A percentile compares a stretch with the other conserved stretches of the same genome.
Evolutionary conservation across 1,140 invertebrate genomes (phyloP).

Genomic region (Zaprionus lachaisei): DNA sequence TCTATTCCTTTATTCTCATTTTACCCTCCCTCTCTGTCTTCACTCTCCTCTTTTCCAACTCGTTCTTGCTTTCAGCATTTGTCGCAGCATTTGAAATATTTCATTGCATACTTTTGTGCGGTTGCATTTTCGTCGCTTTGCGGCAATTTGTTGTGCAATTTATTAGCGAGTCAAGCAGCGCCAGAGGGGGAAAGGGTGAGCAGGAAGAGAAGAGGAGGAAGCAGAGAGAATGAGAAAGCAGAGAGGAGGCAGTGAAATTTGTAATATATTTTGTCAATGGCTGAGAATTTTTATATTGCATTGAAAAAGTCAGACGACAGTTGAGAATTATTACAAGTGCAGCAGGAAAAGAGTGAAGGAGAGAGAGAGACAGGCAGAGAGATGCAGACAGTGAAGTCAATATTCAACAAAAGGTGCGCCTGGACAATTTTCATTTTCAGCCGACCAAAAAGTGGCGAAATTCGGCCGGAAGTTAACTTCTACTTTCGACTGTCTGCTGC

Average conservation of each 20-base stretch:
- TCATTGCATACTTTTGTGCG: constrained; percentile 72
- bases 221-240: not conserved
- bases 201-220: not conserved
- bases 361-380: constrained; percentile 15
- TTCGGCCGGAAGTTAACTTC: constrained; percentile 65
- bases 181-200: not conserved
- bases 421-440: constrained; percentile 71
- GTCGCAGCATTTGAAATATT: constrained; percentile 66
- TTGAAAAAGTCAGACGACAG: constrained; percentile 31
- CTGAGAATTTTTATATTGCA: constrained; percentile 77
- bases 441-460: constrained; percentile 45
- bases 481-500: constrained; percentile 66
- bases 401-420: constrained; percentile 58
- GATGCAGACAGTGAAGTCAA: constrained; percentile 9
- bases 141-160: constrained; percentile 71
- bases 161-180: constrained; percentile 57
- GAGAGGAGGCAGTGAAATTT: not conserved
- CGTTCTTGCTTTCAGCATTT: constrained; percentile 36
- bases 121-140: constrained; percentile 18
- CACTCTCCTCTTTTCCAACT: not conserved
- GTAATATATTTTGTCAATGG: constrained; percentile 45
- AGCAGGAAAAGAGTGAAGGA: not conserved
- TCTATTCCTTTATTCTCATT: not conserved
- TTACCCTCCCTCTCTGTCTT: not conserved
- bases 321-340: constrained; percentile 1